These are phyloP conservation scores for Phoebastria nigripes DNA, from an alignment of 2,797 vertebrate genomes.

Conservation along the genomic window DNA sequence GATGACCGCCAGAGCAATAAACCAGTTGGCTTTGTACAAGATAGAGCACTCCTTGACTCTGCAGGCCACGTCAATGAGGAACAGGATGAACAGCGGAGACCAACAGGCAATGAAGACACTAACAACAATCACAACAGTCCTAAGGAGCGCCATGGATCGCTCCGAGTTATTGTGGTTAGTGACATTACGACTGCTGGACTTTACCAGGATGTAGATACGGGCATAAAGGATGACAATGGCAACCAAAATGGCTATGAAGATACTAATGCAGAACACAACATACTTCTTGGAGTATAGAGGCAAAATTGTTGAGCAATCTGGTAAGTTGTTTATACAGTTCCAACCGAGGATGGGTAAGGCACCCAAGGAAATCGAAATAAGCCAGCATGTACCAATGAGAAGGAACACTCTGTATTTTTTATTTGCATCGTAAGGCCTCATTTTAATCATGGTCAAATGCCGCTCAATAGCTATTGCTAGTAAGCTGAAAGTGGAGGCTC, in stretches of 20 bases:
- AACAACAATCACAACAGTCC: conserved; percentile 92
- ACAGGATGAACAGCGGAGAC: conserved; percentile 89
- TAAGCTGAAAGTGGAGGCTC: conserved; percentile 92
- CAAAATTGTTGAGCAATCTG: conserved; percentile 90
- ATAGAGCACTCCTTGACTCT: conserved; percentile 74
- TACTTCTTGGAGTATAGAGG: conserved; percentile 93
- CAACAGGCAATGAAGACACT: conserved; percentile 94
- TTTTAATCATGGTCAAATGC: conserved; percentile 98
- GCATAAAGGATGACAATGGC: conserved; percentile 89
- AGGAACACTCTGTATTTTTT: conserved; percentile 95
- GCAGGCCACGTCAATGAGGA: conserved; percentile 91
- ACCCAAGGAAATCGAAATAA: conserved; percentile 86
- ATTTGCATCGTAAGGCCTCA: conserved; percentile 92
- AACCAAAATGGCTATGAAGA: conserved; percentile 86
- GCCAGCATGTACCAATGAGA: conserved; percentile 93
- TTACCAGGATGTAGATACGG: conserved; percentile 91
- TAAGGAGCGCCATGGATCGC: conserved; percentile 89
- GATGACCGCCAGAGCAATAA: conserved; percentile 87
- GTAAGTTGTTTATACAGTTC: conserved; percentile 89
- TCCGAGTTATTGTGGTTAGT: conserved; percentile 88
- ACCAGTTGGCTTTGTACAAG: conserved; percentile 87
- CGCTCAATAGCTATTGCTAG: conserved; percentile 94
- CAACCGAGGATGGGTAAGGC: conserved; percentile 92
- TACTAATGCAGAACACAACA: conserved; percentile 89
- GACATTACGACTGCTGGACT: conserved; percentile 91